These are phyloP conservation scores for Hestina assimilis DNA, from an alignment of 1,140 invertebrate species.

Conservation along the genomic window DNA sequence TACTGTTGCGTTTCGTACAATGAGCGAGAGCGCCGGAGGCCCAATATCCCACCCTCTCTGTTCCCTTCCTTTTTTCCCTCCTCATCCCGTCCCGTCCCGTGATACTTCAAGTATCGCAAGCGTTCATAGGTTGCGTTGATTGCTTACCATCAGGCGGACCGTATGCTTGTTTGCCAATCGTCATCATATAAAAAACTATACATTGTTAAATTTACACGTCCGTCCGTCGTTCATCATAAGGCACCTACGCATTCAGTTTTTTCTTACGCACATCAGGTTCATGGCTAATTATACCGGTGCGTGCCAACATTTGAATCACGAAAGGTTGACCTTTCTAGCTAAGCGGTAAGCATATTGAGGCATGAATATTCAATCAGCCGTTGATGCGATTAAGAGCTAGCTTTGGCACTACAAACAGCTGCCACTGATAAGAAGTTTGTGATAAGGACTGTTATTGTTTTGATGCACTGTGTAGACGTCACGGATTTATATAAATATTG, in stretches of 20 bases:
- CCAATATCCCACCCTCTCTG: no score
- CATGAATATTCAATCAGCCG: slow-evolving; percentile 12
- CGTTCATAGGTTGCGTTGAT: no score
- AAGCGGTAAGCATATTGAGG: neutral
- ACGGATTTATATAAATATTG: slow-evolving; percentile 18
- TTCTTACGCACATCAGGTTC: slow-evolving; percentile 40
- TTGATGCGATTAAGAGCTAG: slow-evolving; percentile 11
- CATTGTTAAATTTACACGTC: neutral
- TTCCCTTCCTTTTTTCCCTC: no score
- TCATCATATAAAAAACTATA: no score
- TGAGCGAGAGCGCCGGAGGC: no score
- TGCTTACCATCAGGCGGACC: no score
- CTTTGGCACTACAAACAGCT: slow-evolving; percentile 4
- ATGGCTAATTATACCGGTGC: slow-evolving; percentile 28
- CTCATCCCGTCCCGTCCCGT: no score
- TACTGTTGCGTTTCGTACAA: no score
- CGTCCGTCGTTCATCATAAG: neutral
- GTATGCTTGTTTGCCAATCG: no score
- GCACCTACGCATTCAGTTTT: slow-evolving; percentile 28
- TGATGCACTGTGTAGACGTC: slow-evolving; percentile 30
- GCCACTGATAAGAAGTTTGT: slow-evolving; percentile 16
- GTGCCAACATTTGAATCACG: slow-evolving; percentile 32
- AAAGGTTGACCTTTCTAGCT: slow-evolving; percentile 29
- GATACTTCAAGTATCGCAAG: no score
- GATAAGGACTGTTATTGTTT: slow-evolving; percentile 45